A percentile compares a stretch with the other conserved stretches of the same genome.
Evolutionary conservation across 2,113 vertebrate species (phyloP).

Genomic region (Scalopus aquaticus): DNA sequence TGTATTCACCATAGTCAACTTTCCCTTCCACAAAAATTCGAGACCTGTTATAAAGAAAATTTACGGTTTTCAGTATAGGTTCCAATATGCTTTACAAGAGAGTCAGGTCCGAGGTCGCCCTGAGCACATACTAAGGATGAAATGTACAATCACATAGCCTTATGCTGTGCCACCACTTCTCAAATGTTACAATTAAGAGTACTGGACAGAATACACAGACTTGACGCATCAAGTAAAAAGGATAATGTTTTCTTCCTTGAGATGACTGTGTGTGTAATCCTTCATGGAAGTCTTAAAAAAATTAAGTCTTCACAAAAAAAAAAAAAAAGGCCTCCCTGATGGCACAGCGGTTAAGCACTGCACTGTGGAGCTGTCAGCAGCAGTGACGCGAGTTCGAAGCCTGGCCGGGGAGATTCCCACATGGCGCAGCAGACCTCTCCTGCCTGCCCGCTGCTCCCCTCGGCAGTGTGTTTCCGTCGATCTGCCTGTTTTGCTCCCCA

Average conservation of each 20-base stretch:
- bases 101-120: background rate
- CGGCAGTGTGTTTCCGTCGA: too few relatives aligned
- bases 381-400: too few relatives aligned
- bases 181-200: background rate
- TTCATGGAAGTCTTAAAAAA: background rate
- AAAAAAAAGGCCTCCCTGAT: too few relatives aligned
- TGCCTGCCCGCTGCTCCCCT: too few relatives aligned
- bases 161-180: background rate
- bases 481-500: too few relatives aligned
- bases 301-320: background rate
- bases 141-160: background rate
- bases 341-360: too few relatives aligned
- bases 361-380: too few relatives aligned
- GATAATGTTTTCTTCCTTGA: background rate
- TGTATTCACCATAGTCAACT: conserved; percentile 97
- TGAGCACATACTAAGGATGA: background rate
- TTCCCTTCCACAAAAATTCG: conserved; percentile 96
- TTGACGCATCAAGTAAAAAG: background rate
- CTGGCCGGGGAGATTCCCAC: too few relatives aligned
- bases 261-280: background rate
- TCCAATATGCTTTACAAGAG: background rate
- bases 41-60: conserved; percentile 83
- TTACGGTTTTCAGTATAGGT: conserved; percentile 21
- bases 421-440: too few relatives aligned
- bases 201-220: background rate